Conservation (phyloP, 2,888 invertebrate species). For the Abrostola tripartita region DNA sequence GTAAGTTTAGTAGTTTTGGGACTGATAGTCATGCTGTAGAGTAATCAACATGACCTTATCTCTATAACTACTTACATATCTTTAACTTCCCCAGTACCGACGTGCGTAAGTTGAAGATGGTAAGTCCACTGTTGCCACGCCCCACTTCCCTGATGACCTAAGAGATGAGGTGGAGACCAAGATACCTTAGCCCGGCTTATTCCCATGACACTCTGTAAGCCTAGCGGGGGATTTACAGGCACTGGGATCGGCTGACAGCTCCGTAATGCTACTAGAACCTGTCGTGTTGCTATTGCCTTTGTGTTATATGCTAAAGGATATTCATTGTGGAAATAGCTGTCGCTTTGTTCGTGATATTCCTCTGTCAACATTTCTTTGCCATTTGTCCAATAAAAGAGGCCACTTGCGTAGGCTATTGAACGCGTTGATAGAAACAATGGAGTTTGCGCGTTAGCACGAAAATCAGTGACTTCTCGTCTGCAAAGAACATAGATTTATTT, state of each 20-base stretch:
- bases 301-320: slow-evolving; percentile 88
- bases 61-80: slow-evolving; percentile 71
- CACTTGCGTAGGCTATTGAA: slow-evolving; percentile 92
- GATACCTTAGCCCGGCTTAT: slow-evolving; percentile 92
- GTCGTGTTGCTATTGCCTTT: slow-evolving; percentile 74
- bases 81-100: slow-evolving; percentile 70
- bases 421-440: slow-evolving; percentile 92
- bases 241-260: slow-evolving; percentile 93
- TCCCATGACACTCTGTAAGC: slow-evolving; percentile 94
- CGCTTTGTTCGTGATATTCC: slow-evolving; percentile 91
- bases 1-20: too few species aligned
- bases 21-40: too few species aligned
- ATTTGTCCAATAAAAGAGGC: slow-evolving; percentile 95
- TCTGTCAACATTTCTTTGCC: slow-evolving; percentile 93
- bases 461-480: slow-evolving; percentile 91
- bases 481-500: slow-evolving; percentile 38
- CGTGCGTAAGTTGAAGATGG: slow-evolving; percentile 91
- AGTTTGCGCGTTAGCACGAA: slow-evolving; percentile 92
- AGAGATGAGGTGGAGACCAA: slow-evolving; percentile 94
- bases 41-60: too few species aligned
- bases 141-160: slow-evolving; percentile 92
- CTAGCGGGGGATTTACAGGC: slow-evolving; percentile 93
- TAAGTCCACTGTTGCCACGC: slow-evolving; percentile 93
- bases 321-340: slow-evolving; percentile 93
- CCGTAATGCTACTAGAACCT: slow-evolving; percentile 88